Percentiles rank a stretch among this genome's conserved stretches.
These are phyloP conservation scores for Riptortus pedestris DNA, from an alignment of 1,140 invertebrate species.

Conservation along the genomic window DNA sequence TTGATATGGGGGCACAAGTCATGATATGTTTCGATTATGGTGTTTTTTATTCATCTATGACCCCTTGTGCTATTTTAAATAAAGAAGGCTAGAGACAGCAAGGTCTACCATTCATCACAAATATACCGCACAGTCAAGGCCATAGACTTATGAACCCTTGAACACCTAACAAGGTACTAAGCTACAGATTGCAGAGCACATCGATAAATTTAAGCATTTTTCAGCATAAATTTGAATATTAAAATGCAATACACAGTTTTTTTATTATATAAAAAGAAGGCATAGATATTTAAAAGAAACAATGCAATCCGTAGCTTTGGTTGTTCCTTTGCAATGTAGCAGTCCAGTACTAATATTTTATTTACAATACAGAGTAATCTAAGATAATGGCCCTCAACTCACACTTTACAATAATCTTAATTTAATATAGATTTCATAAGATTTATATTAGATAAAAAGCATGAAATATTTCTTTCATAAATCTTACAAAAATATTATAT, in stretches of 20 bases:
- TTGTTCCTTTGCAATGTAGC: conserved; percentile 12
- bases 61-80: conserved; percentile 20
- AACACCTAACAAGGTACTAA: conserved; percentile 26
- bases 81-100: conserved; percentile 38
- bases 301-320: conserved; percentile 13
- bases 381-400: conserved; percentile 1
- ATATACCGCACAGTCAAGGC: conserved; percentile 10
- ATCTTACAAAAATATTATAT: background rate
- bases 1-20: conserved; percentile 32
- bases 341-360: conserved; percentile 14
- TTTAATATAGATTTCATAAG: background rate
- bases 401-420: background rate
- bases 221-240: conserved; percentile 3
- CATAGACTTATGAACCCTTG: conserved; percentile 23
- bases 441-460: background rate
- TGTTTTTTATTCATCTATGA: conserved; percentile 28
- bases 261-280: background rate
- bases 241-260: background rate
- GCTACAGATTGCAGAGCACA: conserved; percentile 17
- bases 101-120: conserved; percentile 22
- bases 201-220: conserved; percentile 11
- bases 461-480: background rate
- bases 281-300: background rate
- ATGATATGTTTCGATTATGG: conserved; percentile 33
- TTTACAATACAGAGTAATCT: conserved; percentile 11